Percentiles rank a stretch among this genome's conserved stretches.
These are phyloP conservation scores for Lampris incognitus DNA, from an alignment of 2,113 vertebrate genomes.

Conservation along the genomic window DNA sequence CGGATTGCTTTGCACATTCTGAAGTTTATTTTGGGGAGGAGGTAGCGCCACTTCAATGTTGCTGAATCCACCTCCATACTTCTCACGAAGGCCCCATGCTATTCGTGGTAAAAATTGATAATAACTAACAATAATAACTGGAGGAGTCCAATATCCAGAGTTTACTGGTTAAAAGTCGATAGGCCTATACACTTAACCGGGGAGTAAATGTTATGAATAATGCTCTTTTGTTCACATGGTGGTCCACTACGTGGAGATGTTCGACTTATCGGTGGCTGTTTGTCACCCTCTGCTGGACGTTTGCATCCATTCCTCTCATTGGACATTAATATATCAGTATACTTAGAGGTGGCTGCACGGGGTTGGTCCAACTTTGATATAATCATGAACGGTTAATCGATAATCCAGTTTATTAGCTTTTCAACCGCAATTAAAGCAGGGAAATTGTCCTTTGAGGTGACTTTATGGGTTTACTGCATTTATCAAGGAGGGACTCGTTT, in stretches of 20 bases:
- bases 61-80: no score
- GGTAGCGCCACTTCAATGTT: no score
- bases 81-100: no score
- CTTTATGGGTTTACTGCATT: no score
- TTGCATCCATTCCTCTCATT: background rate
- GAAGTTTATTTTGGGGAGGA: no score
- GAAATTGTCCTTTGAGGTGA: no score
- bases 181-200: background rate
- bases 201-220: constrained; percentile 18
- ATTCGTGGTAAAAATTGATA: no score
- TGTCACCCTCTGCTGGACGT: constrained; percentile 68
- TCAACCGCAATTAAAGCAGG: no score
- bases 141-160: no score
- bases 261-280: constrained; percentile 18
- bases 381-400: background rate
- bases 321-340: background rate
- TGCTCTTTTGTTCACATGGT: background rate
- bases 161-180: no score
- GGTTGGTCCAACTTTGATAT: background rate
- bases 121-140: no score
- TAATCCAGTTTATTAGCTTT: background rate
- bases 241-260: background rate
- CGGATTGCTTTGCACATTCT: no score
- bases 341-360: background rate
- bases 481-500: background rate